Base-by-base conservation (phyloP, 2,888 invertebrate genomes). In the Lasius platythorax region DNA sequence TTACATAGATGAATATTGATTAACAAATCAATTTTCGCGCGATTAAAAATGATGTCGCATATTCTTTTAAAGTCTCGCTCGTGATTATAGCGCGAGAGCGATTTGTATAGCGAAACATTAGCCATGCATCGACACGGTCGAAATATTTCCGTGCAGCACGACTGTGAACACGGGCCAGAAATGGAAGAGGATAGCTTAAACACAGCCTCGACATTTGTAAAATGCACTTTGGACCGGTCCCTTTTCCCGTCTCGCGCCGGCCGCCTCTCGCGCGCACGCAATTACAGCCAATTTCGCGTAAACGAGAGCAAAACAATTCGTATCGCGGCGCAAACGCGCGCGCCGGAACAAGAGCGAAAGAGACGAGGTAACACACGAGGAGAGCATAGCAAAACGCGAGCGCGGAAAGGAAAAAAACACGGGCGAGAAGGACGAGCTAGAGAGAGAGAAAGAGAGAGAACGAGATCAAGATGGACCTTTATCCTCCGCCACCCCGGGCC, bases 271-370 rank as follows among this genome's bases (percentile, higher is more conserved):
- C 89, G 86, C 84, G 81, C 75, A 86, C 87, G 89, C 91, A 91
- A 92, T 91, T 91, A 92, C 89, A 89, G 89, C 87, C 89, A 90
- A 91, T 92, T 92, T 90, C 88, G 87, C 88, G 88, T 89, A 89
- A 92, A 92, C 89, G 89, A 87, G 90, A 91, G 89, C 91, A 88
- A 89, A 89, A 86, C 86, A 89, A 88, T 87, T 64, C 83, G 88
- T 88, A 91, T 91, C 91, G 89, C 88, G 75, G 86, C 66, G 87
- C 83, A 85, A 83, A 87, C 84, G 87, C 87, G 87, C 81, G 85
- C 78, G 84, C 28, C 56, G 37, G 83, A 84, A 86, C 70, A 78
- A 87, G 87, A 85, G 84, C 79, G 83, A 90, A 81, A 76, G 84
- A 82, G 74, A 75, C 33, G 79, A 82, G 61, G 85, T 83, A 84